A percentile compares a stretch with the other conserved stretches of the same genome.
phyloP scores from a whole-genome alignment of 2,888 invertebrate species.

The Xiphydria camelus region DNA sequence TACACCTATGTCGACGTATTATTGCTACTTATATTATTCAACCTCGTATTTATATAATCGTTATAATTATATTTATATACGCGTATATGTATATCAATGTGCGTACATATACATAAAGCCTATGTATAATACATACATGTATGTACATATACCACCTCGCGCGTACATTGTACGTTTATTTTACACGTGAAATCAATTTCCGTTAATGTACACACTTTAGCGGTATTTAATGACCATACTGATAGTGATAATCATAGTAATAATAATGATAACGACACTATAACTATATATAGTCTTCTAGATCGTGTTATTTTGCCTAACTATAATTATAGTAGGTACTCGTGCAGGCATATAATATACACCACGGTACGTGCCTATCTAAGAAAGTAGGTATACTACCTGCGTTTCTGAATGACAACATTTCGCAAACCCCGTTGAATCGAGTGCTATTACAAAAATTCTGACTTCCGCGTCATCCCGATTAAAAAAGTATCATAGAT shows the following conservation, averaged over 20 bases:
- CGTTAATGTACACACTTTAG: slow-evolving; percentile 39
- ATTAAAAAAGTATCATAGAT: no score
- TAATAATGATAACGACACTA: slow-evolving; percentile 12
- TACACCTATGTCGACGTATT: slow-evolving; percentile 29
- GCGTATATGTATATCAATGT: slow-evolving; percentile 27
- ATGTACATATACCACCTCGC: slow-evolving; percentile 24
- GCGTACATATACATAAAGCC: slow-evolving; percentile 3
- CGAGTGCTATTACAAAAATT: no score
- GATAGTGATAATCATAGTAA: slow-evolving; percentile 28
- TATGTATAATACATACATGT: slow-evolving; percentile 25
- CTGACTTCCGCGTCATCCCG: no score
- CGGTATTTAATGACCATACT: slow-evolving; percentile 17
- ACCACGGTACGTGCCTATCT: neutral
- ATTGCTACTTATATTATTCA: slow-evolving; percentile 40
- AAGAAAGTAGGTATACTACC: neutral
- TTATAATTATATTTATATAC: slow-evolving; percentile 14
- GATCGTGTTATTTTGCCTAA: neutral
- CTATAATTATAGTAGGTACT: neutral
- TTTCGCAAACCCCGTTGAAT: neutral
- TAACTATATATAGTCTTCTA: no score
- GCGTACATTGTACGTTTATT: slow-evolving; percentile 46
- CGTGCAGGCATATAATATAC: neutral
- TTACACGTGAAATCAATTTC: slow-evolving; percentile 46
- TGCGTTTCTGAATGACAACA: neutral
- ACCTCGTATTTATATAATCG: slow-evolving; percentile 28